Conservation (phyloP, 2,797 vertebrate genomes). For the Eremophila alpestris region DNA sequence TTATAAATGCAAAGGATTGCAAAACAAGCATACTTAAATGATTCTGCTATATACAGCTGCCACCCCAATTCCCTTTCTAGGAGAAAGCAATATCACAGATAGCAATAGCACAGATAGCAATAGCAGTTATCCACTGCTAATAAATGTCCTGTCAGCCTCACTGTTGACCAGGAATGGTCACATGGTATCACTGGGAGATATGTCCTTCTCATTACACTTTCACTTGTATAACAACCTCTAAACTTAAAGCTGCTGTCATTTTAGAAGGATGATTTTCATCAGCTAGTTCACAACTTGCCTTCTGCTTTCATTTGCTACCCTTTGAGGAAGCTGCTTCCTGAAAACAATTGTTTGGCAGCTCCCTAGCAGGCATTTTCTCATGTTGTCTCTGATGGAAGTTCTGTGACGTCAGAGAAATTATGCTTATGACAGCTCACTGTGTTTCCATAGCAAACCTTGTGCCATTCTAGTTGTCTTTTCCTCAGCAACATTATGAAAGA, state of each 20-base stretch:
- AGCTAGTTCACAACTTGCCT: neutral
- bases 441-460: neutral
- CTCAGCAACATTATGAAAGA: neutral
- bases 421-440: neutral
- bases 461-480: neutral
- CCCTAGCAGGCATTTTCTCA: neutral
- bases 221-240: neutral
- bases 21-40: neutral
- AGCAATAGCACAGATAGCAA: neutral
- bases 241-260: neutral
- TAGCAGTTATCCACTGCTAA: neutral
- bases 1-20: neutral
- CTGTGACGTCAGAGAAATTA: neutral
- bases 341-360: neutral
- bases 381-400: neutral
- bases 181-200: neutral
- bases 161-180: neutral
- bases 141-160: neutral
- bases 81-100: neutral
- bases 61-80: neutral
- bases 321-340: neutral
- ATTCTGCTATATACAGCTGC: neutral
- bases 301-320: neutral
- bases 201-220: neutral
- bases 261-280: neutral